A percentile compares a stretch with the other conserved stretches of the same genome.
phyloP scores from a whole-genome alignment of 2,888 invertebrate species.

The Timandra comae region DNA sequence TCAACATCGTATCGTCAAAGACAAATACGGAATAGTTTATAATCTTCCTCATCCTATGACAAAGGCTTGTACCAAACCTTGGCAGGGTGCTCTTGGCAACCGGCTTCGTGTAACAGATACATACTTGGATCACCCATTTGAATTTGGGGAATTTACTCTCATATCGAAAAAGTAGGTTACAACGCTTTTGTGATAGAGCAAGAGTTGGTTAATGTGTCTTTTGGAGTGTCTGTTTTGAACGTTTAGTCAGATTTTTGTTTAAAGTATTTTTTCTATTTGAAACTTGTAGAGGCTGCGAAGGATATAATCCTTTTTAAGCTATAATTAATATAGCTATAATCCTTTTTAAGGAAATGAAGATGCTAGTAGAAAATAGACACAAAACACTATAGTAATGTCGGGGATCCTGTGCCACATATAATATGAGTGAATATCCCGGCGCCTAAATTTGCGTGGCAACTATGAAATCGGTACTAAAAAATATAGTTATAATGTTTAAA shows the following conservation, averaged over 20 bases:
- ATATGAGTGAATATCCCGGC: no score
- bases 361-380: no score
- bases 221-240: neutral
- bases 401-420: no score
- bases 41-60: constrained; percentile 6
- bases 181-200: constrained; percentile 12
- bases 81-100: constrained; percentile 60
- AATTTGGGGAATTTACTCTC: constrained; percentile 38
- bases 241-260: neutral
- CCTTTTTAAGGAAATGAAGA: no score
- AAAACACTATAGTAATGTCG: no score
- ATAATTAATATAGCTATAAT: no score
- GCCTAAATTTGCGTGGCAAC: no score
- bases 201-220: neutral
- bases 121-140: constrained; percentile 37
- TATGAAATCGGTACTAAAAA: no score
- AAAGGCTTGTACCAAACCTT: constrained; percentile 43
- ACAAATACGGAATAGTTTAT: no score
- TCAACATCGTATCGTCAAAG: no score
- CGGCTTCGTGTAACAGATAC: constrained; percentile 44
- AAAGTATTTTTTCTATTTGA: neutral
- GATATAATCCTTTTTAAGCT: no score
- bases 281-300: neutral
- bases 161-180: constrained; percentile 23
- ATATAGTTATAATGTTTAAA: no score